A percentile compares a stretch with the other conserved stretches of the same genome.
phyloP scores from a whole-genome alignment of 2,888 invertebrate species.

The Tenthredo notha region DNA sequence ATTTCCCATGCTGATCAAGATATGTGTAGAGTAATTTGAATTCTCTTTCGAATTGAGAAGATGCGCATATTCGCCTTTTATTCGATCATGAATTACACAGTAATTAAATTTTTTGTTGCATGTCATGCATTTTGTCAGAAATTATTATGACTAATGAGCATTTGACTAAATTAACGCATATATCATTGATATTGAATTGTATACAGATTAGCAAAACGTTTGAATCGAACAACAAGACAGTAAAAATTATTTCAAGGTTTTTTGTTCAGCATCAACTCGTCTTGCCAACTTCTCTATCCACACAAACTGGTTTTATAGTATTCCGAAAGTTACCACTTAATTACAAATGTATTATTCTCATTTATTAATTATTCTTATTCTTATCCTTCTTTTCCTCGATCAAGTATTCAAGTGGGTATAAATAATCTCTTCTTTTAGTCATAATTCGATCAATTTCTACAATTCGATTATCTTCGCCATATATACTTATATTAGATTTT shows the following conservation, averaged over 20 bases:
- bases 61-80: background rate
- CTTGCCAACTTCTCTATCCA: background rate
- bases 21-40: background rate
- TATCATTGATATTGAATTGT: background rate
- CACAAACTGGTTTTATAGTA: conserved; percentile 19
- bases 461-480: background rate
- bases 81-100: background rate
- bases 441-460: background rate
- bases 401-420: background rate
- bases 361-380: background rate
- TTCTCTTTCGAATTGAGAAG: background rate
- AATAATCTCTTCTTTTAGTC: background rate
- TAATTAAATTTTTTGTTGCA: background rate
- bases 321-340: background rate
- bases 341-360: background rate
- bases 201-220: background rate
- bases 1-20: background rate
- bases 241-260: conserved; percentile 34
- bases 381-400: background rate
- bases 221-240: background rate
- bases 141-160: background rate
- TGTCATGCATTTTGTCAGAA: background rate
- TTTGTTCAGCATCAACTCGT: background rate
- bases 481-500: background rate
- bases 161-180: background rate